phyloP scores from a whole-genome alignment of 2,888 invertebrate species.

The Cyaniris semiargus region DNA sequence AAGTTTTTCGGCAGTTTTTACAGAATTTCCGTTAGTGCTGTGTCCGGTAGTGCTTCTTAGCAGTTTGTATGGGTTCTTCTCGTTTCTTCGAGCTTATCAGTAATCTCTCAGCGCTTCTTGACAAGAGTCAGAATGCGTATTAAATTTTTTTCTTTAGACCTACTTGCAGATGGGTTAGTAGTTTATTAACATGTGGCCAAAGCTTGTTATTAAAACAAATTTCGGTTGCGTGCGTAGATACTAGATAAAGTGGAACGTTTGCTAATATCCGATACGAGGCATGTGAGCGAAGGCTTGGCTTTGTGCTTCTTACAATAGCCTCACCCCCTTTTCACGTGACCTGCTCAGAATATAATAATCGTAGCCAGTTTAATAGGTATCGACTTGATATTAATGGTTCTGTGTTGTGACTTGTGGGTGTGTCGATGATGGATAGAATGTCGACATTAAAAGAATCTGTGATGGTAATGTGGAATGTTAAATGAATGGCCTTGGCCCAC shows the following conservation, averaged over 20 bases:
- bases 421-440: not conserved
- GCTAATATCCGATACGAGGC: slow-evolving; percentile 8
- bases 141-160: not conserved
- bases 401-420: not conserved
- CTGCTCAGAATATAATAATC: not conserved
- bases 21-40: too few species aligned
- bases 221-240: slow-evolving; percentile 19
- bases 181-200: not conserved
- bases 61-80: too few species aligned
- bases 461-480: not conserved
- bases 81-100: too few species aligned
- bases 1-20: too few species aligned
- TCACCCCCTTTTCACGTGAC: not conserved
- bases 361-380: not conserved
- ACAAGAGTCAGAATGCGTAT: not conserved
- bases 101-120: not conserved
- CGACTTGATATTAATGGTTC: not conserved
- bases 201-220: not conserved
- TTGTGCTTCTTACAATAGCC: slow-evolving; percentile 13
- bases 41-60: too few species aligned
- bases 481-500: not conserved
- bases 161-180: not conserved
- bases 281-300: not conserved
- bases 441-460: not conserved
- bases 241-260: slow-evolving; percentile 2